Conservation (phyloP, 2,797 vertebrate genomes). For the Borostomias antarcticus region DNA sequence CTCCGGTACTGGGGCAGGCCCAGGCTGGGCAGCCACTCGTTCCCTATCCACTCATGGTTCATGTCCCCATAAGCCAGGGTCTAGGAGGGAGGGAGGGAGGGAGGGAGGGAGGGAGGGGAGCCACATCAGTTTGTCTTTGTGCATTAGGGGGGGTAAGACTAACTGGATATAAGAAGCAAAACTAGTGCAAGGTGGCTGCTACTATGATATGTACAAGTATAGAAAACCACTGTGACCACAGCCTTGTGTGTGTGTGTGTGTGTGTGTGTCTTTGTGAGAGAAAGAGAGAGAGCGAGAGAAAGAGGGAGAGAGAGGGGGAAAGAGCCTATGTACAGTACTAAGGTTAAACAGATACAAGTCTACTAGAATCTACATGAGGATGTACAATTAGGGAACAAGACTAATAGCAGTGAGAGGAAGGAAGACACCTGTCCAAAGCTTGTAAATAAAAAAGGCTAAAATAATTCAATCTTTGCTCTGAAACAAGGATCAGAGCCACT, state of each 20-base stretch:
- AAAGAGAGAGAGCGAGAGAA: background rate
- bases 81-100: slow-evolving; percentile 62
- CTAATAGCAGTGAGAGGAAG: no score
- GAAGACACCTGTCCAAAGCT: no score
- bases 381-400: no score
- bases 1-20: slow-evolving; percentile 96
- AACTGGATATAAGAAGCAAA: background rate
- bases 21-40: slow-evolving; percentile 94
- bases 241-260: background rate
- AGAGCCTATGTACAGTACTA: no score
- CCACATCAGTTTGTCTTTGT: background rate
- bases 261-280: background rate
- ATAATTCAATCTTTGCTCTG: no score
- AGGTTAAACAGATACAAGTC: no score
- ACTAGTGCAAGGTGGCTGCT: background rate
- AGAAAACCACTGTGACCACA: background rate
- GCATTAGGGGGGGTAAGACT: background rate
- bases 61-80: slow-evolving; percentile 95
- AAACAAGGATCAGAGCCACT: no score
- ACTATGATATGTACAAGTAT: background rate
- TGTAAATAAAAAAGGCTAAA: no score
- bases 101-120: background rate
- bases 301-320: no score
- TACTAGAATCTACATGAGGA: no score
- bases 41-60: slow-evolving; percentile 99